These are phyloP conservation scores for Thrips palmi DNA, from an alignment of 1,140 invertebrate species.

Conservation along the genomic window DNA sequence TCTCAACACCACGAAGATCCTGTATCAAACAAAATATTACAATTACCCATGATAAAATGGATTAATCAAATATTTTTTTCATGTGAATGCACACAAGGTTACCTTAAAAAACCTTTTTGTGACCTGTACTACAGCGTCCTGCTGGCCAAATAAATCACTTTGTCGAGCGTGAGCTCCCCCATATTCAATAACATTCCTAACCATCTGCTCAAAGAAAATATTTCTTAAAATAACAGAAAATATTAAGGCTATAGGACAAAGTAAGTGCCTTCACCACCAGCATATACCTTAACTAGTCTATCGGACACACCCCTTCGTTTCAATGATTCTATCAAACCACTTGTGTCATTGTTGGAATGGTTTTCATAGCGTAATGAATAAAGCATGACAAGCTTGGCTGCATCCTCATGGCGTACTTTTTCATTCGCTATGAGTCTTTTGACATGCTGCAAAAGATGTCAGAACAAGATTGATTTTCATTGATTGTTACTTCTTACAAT, in stretches of 20 bases:
- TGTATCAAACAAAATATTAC: slow-evolving; percentile 21
- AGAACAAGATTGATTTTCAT: background rate
- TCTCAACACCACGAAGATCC: slow-evolving; percentile 84
- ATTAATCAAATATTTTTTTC: too few relatives aligned
- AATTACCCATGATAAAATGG: too few relatives aligned
- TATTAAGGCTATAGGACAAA: slow-evolving; percentile 4
- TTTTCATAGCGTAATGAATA: slow-evolving; percentile 88
- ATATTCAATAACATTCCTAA: slow-evolving; percentile 58
- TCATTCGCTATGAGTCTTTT: slow-evolving; percentile 47
- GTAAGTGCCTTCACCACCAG: slow-evolving; percentile 1
- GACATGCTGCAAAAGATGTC: slow-evolving; percentile 35
- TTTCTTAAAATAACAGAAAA: slow-evolving; percentile 5
- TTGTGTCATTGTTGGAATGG: slow-evolving; percentile 70
- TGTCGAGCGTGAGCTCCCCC: slow-evolving; percentile 56
- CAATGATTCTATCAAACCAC: slow-evolving; percentile 48
- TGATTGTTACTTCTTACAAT: slow-evolving; percentile 9
- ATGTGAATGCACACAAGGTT: slow-evolving; percentile 8
- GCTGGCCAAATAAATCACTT: slow-evolving; percentile 61
- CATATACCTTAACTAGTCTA: slow-evolving; percentile 28
- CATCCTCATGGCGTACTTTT: slow-evolving; percentile 60
- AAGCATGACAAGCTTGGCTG: slow-evolving; percentile 71
- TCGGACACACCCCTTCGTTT: slow-evolving; percentile 44
- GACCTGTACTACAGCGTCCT: slow-evolving; percentile 74
- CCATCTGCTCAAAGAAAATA: slow-evolving; percentile 28
- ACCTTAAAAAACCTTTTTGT: slow-evolving; percentile 83